phyloP scores from a whole-genome alignment of 2,888 invertebrate species.

The Heliconius sara region DNA sequence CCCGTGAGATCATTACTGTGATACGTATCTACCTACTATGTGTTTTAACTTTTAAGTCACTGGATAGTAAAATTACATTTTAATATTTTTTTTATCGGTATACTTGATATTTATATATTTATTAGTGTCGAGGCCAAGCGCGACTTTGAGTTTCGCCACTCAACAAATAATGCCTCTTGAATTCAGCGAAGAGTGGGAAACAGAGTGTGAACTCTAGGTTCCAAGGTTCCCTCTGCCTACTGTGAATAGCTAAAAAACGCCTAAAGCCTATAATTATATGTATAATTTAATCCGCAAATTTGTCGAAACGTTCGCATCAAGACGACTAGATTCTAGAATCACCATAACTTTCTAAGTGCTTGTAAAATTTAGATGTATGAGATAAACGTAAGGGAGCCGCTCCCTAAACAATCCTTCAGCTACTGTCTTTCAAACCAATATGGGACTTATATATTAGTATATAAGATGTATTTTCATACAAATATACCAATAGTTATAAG shows the following conservation, averaged over 20 bases:
- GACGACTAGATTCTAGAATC: conserved; percentile 18
- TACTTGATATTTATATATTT: not conserved
- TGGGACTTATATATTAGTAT: not conserved
- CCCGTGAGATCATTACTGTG: conserved; percentile 40
- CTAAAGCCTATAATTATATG: conserved; percentile 4
- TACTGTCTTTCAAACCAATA: not conserved
- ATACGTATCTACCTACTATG: not conserved
- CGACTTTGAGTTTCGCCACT: not conserved
- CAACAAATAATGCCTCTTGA: no score
- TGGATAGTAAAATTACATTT: not conserved
- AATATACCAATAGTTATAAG: not conserved
- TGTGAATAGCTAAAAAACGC: no score
- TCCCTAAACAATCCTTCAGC: conserved; percentile 27
- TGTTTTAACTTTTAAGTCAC: not conserved
- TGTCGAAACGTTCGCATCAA: conserved; percentile 1
- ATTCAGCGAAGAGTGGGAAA: no score
- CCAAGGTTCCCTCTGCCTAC: no score
- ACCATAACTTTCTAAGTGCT: conserved; percentile 45
- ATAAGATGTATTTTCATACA: conserved; percentile 19
- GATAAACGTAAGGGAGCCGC: conserved; percentile 38
- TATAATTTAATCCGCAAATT: conserved; percentile 26
- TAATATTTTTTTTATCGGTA: not conserved
- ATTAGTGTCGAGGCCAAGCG: no score
- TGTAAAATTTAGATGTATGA: conserved; percentile 46
- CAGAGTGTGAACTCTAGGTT: no score